These are phyloP conservation scores for Tetheella fluctuosa DNA, from an alignment of 2,888 invertebrate species.

Conservation along the genomic window DNA sequence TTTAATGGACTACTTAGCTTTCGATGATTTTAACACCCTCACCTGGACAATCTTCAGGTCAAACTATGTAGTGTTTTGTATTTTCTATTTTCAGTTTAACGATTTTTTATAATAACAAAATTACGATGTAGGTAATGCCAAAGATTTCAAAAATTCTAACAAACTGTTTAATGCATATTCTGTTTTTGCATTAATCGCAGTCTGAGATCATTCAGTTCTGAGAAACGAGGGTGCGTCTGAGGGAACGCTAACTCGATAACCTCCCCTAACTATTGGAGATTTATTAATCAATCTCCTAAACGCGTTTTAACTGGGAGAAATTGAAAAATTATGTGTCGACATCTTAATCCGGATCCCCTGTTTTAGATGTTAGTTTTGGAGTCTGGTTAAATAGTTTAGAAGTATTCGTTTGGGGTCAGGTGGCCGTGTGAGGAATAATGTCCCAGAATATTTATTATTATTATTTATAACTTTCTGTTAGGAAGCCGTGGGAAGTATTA, in stretches of 20 bases:
- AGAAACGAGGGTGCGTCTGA: conserved; percentile 34
- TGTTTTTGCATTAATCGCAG: conserved; percentile 12
- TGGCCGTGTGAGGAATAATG: background rate
- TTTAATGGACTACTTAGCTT: too few relatives aligned
- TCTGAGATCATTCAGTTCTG: conserved; percentile 37
- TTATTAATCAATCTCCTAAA: conserved; percentile 82
- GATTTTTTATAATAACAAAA: too few relatives aligned
- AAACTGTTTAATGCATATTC: background rate
- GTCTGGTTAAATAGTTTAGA: background rate
- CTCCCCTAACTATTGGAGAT: conserved; percentile 66
- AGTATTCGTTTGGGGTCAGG: background rate
- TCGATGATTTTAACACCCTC: too few relatives aligned
- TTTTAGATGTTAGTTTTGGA: conserved; percentile 23
- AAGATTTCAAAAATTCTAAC: background rate
- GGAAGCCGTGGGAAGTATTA: too few relatives aligned
- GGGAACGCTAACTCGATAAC: conserved; percentile 70
- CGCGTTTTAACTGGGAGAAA: conserved; percentile 74
- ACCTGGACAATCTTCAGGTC: too few relatives aligned
- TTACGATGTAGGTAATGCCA: too few relatives aligned
- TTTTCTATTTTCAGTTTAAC: too few relatives aligned
- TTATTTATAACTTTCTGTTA: too few relatives aligned
- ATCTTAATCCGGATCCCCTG: conserved; percentile 47
- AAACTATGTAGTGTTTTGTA: too few relatives aligned
- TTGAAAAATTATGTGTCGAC: conserved; percentile 78
- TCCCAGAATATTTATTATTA: too few relatives aligned